Conservation (phyloP, 2,797 vertebrate species). For the Malacoctenus gilli region DNA sequence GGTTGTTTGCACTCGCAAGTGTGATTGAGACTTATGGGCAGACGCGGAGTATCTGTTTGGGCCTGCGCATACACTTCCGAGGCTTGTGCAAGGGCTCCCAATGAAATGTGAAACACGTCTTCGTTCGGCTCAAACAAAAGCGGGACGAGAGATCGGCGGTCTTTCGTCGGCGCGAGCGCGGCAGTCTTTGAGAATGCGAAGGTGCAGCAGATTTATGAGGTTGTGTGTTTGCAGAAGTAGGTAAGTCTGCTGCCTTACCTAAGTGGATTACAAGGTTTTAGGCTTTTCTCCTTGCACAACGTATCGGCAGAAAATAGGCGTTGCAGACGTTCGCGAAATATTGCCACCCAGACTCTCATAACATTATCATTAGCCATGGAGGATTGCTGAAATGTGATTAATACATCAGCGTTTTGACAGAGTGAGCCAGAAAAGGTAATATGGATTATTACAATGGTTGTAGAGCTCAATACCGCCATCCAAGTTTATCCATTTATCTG, state of each 20-base stretch:
- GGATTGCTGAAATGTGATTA: conserved; percentile 84
- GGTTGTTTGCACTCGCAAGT: conserved; percentile 33
- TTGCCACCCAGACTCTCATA: conserved; percentile 73
- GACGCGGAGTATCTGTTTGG: conserved; percentile 46
- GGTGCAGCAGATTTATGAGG: conserved; percentile 72
- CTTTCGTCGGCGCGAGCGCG: conserved; percentile 39
- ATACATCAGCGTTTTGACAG: conserved; percentile 81
- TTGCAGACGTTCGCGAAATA: conserved; percentile 77
- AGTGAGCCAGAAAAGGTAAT: conserved; percentile 82
- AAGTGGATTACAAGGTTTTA: conserved; percentile 83
- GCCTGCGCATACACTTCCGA: conserved; percentile 43
- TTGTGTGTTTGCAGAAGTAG: conserved; percentile 76
- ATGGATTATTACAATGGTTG: conserved; percentile 83
- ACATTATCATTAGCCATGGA: conserved; percentile 80
- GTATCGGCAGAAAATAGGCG: conserved; percentile 78
- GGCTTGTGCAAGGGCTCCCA: conserved; percentile 60
- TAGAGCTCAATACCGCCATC: conserved; percentile 80
- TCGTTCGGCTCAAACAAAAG: conserved; percentile 56
- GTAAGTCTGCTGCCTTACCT: conserved; percentile 77
- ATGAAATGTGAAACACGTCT: conserved; percentile 60
- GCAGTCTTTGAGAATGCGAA: conserved; percentile 56
- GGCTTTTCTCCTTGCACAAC: conserved; percentile 81
- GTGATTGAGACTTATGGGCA: conserved; percentile 43
- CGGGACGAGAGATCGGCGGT: conserved; percentile 33
- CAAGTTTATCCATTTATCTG: conserved; percentile 86